Evolutionary conservation across 2,888 invertebrate species (phyloP).

Genomic region (Erebia aethiops): DNA sequence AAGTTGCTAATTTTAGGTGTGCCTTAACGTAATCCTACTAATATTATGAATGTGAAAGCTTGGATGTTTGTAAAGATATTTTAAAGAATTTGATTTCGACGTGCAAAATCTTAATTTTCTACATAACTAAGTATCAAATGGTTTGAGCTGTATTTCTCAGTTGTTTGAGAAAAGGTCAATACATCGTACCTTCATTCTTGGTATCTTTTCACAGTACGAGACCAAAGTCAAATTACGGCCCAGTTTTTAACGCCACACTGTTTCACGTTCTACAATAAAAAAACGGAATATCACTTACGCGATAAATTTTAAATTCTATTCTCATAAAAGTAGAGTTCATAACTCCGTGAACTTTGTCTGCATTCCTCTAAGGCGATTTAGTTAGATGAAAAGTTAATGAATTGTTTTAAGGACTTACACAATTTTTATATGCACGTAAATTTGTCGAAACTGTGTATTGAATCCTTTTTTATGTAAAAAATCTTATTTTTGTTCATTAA

Average conservation of each 20-base stretch:
- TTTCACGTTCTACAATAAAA: background rate
- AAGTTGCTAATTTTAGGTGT: too few relatives aligned
- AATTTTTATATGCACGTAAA: background rate
- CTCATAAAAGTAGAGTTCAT: conserved; percentile 6
- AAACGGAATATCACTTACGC: background rate
- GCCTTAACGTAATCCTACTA: too few relatives aligned
- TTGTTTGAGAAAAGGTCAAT: background rate
- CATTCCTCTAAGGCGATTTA: too few relatives aligned
- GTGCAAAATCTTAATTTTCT: too few relatives aligned
- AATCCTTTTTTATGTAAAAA: conserved; percentile 2
- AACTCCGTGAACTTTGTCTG: conserved; percentile 5
- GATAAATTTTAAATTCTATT: conserved; percentile 6
- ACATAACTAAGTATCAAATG: too few relatives aligned
- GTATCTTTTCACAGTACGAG: background rate
- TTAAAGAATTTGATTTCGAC: too few relatives aligned
- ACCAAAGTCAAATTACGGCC: background rate
- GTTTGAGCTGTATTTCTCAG: too few relatives aligned
- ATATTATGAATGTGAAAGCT: too few relatives aligned
- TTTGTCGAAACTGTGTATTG: background rate
- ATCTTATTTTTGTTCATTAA: conserved; percentile 5
- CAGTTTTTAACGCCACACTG: background rate
- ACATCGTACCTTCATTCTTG: background rate
- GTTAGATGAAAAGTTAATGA: background rate
- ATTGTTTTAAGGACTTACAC: background rate
- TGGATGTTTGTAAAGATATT: too few relatives aligned